Percentiles rank a stretch among this genome's conserved stretches.
These are phyloP conservation scores for Brachionus plicatilis DNA, from an alignment of 1,140 invertebrate genomes.

Conservation along the genomic window DNA sequence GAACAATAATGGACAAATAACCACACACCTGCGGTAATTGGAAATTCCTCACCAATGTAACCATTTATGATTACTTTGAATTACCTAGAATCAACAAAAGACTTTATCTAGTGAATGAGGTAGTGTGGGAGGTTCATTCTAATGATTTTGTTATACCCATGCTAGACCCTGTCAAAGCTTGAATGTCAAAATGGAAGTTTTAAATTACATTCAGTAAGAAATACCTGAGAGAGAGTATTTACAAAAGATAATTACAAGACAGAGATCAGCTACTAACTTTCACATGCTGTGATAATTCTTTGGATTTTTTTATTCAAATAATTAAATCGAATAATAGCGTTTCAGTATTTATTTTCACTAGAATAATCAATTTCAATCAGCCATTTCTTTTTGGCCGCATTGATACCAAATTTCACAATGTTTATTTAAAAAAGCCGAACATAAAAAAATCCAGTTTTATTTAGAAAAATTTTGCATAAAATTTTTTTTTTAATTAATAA, in stretches of 20 bases:
- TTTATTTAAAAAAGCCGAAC: neutral
- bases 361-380: neutral
- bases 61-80: neutral
- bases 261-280: neutral
- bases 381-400: neutral
- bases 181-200: no score
- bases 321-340: conserved; percentile 23
- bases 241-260: conserved; percentile 14
- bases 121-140: neutral
- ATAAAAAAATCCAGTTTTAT: neutral
- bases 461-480: no score
- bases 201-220: no score
- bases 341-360: neutral
- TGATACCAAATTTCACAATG: neutral
- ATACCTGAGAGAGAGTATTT: neutral
- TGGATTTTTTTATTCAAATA: neutral
- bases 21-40: no score
- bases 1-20: no score
- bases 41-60: neutral
- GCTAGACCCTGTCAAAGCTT: neutral
- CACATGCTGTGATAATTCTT: conserved; percentile 11
- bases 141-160: neutral
- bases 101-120: neutral
- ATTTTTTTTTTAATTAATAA: neutral
- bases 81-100: neutral